phyloP scores from a whole-genome alignment of 2,888 invertebrate species.

The Apotomis turbidana region DNA sequence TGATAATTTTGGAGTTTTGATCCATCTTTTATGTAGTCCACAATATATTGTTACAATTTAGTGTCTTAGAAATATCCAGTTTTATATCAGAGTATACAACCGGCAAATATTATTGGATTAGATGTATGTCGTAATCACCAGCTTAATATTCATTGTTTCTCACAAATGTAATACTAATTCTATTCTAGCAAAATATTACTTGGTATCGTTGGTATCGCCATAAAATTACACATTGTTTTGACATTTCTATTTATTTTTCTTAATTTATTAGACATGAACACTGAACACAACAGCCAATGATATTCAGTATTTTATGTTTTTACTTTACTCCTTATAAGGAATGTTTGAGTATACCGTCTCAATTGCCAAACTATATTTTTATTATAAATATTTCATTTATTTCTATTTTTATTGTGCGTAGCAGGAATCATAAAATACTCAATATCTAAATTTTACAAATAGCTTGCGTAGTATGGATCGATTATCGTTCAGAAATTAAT shows the following conservation, averaged over 20 bases:
- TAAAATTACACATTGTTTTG: constrained; percentile 17
- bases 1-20: constrained; percentile 41
- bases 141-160: neutral
- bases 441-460: neutral
- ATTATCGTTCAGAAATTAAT: neutral
- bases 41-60: constrained; percentile 11
- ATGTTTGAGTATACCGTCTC: no score
- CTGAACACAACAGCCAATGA: neutral
- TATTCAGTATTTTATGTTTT: neutral
- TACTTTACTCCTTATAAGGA: no score
- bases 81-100: neutral
- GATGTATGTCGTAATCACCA: neutral
- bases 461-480: neutral
- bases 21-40: constrained; percentile 43
- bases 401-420: no score
- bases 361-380: no score
- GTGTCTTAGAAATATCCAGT: neutral
- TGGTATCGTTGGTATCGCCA: no score
- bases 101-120: no score
- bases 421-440: no score
- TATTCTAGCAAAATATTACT: neutral
- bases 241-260: neutral
- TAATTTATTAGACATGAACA: neutral
- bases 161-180: no score
- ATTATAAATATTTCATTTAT: no score